phyloP scores from a whole-genome alignment of 2,113 vertebrate genomes.

The Lanius ludovicianus region DNA sequence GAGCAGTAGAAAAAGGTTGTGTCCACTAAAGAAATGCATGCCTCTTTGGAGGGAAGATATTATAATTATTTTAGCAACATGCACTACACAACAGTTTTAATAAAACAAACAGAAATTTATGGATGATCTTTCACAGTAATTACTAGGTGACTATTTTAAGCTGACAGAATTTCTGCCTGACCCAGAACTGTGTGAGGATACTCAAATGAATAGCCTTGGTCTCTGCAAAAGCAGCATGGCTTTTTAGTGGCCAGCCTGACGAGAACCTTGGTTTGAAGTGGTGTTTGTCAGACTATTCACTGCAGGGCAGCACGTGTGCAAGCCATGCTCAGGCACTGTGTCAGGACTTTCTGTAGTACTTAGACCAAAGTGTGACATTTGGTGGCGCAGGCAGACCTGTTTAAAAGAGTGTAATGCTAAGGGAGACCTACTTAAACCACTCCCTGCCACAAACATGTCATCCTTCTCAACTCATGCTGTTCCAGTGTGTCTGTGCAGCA shows the following conservation, averaged over 20 bases:
- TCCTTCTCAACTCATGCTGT: not conserved
- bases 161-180: not conserved
- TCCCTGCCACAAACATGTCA: not conserved
- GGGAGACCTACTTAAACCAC: not conserved
- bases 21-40: not conserved
- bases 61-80: not conserved
- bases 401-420: not conserved
- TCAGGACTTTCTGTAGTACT: not conserved
- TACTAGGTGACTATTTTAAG: not conserved
- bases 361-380: not conserved
- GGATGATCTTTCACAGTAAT: not conserved
- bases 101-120: not conserved
- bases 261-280: slow-evolving; percentile 2
- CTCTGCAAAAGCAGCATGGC: not conserved
- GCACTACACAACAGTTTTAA: not conserved
- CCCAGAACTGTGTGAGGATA: not conserved
- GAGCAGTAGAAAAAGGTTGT: not conserved
- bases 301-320: not conserved
- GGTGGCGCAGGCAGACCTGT: slow-evolving; percentile 34
- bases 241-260: not conserved
- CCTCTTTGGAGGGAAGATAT: not conserved
- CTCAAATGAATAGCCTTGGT: not conserved
- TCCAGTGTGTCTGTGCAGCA: not conserved
- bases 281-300: not conserved
- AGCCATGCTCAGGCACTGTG: not conserved